These are phyloP conservation scores for Uromys caudimaculatus DNA, from an alignment of 2,797 vertebrate species.

Conservation along the genomic window DNA sequence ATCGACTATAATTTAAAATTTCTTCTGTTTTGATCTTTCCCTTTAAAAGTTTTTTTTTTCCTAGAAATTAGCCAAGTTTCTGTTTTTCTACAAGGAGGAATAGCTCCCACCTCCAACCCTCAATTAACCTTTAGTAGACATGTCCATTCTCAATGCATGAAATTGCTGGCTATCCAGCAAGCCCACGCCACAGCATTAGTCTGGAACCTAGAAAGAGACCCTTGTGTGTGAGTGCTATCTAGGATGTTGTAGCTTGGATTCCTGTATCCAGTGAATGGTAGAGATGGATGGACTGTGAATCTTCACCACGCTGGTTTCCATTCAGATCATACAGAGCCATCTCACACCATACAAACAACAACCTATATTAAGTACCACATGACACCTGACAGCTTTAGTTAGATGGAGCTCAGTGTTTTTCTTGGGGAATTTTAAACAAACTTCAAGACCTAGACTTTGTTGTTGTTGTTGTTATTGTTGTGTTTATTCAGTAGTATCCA, in stretches of 20 bases:
- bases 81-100: slow-evolving; percentile 52
- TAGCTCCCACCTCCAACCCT: neutral
- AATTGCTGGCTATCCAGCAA: neutral
- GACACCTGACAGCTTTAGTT: neutral
- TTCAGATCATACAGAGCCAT: neutral
- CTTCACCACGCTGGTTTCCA: neutral
- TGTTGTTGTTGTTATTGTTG: neutral
- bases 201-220: neutral
- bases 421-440: slow-evolving; percentile 29
- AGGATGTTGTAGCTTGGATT: neutral
- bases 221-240: neutral
- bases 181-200: neutral
- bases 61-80: slow-evolving; percentile 45
- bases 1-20: slow-evolving; percentile 3
- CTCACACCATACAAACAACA: neutral
- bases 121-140: neutral
- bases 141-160: neutral
- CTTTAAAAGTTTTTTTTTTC: neutral
- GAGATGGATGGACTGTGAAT: neutral
- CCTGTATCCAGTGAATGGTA: neutral
- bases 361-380: neutral
- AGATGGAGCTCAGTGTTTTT: slow-evolving; percentile 49
- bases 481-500: neutral
- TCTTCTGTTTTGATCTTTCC: neutral
- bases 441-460: slow-evolving; percentile 7